A percentile compares a stretch with the other conserved stretches of the same genome.
Conservation (phyloP, 1,140 invertebrate species). For the Polypedilum vanderplanki region DNA sequence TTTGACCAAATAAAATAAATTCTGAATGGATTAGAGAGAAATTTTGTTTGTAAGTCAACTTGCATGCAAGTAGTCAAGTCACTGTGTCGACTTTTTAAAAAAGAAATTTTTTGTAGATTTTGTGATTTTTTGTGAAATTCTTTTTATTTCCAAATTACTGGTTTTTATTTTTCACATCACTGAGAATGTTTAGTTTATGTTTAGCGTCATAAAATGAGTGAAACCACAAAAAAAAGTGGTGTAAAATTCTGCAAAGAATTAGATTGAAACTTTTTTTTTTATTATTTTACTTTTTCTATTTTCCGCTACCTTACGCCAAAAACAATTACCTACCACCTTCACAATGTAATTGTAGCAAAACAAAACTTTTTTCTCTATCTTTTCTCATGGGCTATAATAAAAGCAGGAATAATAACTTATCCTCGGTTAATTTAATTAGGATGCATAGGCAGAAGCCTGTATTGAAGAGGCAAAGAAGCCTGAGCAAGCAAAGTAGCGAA, state of each 20-base stretch:
- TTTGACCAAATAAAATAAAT: no score
- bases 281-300: not conserved
- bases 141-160: no score
- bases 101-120: no score
- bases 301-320: not conserved
- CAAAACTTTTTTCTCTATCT: no score
- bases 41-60: no score
- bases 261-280: not conserved
- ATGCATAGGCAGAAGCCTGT: not conserved
- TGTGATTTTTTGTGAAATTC: no score
- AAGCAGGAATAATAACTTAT: conserved; percentile 21
- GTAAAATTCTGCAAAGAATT: conserved; percentile 25
- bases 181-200: not conserved
- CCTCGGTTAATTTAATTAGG: not conserved
- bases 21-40: no score
- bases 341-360: no score
- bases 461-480: not conserved
- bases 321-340: no score
- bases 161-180: no score
- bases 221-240: not conserved
- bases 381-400: not conserved
- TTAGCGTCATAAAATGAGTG: not conserved
- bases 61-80: no score
- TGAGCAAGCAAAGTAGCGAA: not conserved
- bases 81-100: no score